These are phyloP conservation scores for Andricus curvator DNA, from an alignment of 2,888 invertebrate genomes.

Conservation along the genomic window DNA sequence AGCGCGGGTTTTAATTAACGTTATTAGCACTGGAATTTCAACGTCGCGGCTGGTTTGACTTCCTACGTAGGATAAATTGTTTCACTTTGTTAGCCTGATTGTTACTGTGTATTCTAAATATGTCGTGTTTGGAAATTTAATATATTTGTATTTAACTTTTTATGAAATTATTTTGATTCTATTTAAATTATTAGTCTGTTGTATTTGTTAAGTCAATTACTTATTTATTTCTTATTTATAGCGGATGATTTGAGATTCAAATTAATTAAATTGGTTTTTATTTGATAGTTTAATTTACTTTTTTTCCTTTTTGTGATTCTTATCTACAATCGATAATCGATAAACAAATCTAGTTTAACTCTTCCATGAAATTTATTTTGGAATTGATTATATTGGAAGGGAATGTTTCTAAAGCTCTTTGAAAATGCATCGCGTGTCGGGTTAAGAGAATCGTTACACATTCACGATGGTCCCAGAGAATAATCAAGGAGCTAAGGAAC, in stretches of 20 bases:
- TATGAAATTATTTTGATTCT: no score
- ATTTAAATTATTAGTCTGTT: no score
- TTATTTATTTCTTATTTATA: not conserved
- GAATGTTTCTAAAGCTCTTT: slow-evolving; percentile 34
- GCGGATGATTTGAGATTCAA: not conserved
- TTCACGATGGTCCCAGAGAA: slow-evolving; percentile 64
- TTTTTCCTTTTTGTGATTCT: not conserved
- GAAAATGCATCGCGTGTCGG: slow-evolving; percentile 36
- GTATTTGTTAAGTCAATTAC: no score
- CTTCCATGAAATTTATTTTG: slow-evolving; percentile 4
- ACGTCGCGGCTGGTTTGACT: slow-evolving; percentile 41
- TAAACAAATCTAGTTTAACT: not conserved
- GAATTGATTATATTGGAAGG: slow-evolving; percentile 23
- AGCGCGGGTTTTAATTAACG: slow-evolving; percentile 74
- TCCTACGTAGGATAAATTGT: slow-evolving; percentile 33
- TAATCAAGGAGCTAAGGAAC: slow-evolving; percentile 65
- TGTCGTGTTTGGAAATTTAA: slow-evolving; percentile 7
- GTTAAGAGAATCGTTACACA: slow-evolving; percentile 61
- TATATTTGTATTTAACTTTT: not conserved
- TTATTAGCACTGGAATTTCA: slow-evolving; percentile 69
- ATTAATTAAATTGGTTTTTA: not conserved
- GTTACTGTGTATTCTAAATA: slow-evolving; percentile 18
- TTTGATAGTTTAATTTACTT: not conserved
- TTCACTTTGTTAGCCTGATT: slow-evolving; percentile 36
- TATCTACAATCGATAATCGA: not conserved